Base-by-base conservation (phyloP, 2,888 invertebrate species). In the Patella ulyssiponensis region DNA sequence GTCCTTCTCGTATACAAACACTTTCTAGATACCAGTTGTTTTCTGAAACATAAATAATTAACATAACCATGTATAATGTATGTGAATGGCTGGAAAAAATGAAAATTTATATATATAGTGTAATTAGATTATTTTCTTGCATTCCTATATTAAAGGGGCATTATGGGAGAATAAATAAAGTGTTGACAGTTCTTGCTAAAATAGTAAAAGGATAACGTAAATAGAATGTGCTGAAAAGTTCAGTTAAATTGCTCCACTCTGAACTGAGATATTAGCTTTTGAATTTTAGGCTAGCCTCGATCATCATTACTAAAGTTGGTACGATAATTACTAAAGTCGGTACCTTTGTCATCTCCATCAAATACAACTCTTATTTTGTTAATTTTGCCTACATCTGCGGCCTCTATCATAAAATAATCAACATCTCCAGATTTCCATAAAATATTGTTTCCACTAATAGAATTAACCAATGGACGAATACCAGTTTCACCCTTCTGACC, bases 401-500 rank as follows among this genome's bases (percentile, higher is more conserved):
- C 90, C 77, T 90, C 89, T 58, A 91, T n/a, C 20, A 87, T 81
- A 78, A 88, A 91, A 53, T 85, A 84, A 75, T 91, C 91, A 64
- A 86, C 82, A 81, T 90, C 84, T 15, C 86, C 86, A 20, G 86
- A 80, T 75, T 83, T 84, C 84, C 84, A 86, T 81, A 83, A 2
- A 77, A 69, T 17, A 73, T 81, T 20, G 74, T 76, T 15, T 82
- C 73, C 12, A 81, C 73, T 27, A 71, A 78, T 53, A 75, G 77
- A 77, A 80, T 52, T 33, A 78, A 69, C 77, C 77, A 77, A 73
- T 69, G 77, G 77, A 64, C 84, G 84, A 71, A 85, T 81, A 4
- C 90, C 90, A 7, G 89, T 89, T 82, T 90, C 88, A 53, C 91
- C 91, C 73, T 86, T 83, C 56, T 86, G 82, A 71, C 91, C 91